Conservation (phyloP, 2,797 vertebrate species). For the Girardinus metallicus region DNA sequence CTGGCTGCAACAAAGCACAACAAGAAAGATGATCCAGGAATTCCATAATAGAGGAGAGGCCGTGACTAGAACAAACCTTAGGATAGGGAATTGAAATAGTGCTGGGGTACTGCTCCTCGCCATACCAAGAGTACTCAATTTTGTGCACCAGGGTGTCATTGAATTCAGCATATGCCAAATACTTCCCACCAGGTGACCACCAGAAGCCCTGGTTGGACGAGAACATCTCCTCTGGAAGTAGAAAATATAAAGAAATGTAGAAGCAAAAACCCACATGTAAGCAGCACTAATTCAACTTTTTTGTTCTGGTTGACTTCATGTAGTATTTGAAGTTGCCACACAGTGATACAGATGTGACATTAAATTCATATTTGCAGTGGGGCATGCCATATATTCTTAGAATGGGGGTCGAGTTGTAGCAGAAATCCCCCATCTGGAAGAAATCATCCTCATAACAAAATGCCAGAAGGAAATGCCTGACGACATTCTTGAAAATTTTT, state of each 20-base stretch:
- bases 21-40: not conserved
- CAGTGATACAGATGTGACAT: not conserved
- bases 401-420: not conserved
- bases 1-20: constrained; percentile 80
- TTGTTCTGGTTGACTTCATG: not conserved
- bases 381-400: not conserved
- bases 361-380: not conserved
- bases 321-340: no score
- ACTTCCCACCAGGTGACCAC: constrained; percentile 93
- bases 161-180: constrained; percentile 91
- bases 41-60: no score
- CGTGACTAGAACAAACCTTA: constrained; percentile 82
- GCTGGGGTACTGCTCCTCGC: constrained; percentile 89
- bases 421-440: constrained; percentile 6
- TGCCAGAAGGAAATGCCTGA: not conserved
- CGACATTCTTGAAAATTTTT: not conserved
- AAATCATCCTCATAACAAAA: not conserved
- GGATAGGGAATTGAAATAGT: constrained; percentile 92
- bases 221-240: constrained; percentile 94
- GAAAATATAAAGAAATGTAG: not conserved
- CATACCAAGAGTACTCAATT: constrained; percentile 94
- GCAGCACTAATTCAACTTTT: not conserved
- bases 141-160: constrained; percentile 89
- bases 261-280: not conserved
- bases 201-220: constrained; percentile 88